phyloP scores from a whole-genome alignment of 2,113 vertebrate species.

The Polypterus bichir region DNA sequence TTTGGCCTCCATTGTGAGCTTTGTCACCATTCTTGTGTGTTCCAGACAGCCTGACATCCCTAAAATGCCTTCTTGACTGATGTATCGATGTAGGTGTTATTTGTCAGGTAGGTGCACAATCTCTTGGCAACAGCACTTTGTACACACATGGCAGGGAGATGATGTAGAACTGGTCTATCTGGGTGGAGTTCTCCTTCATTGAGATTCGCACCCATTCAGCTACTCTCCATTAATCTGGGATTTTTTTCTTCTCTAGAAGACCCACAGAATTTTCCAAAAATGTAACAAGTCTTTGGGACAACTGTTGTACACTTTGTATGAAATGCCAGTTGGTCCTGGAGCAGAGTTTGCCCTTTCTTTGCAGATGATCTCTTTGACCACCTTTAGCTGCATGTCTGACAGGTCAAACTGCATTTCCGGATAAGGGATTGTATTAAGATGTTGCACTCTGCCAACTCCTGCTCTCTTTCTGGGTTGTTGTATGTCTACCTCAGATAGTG shows the following conservation, averaged over 20 bases:
- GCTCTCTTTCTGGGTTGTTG: no score
- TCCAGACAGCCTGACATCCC: conserved; percentile 6
- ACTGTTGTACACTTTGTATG: conserved; percentile 1
- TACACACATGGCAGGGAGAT: conserved; percentile 8
- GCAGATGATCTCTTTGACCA: no score
- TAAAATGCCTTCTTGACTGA: conserved; percentile 8
- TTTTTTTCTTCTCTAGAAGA: conserved; percentile 7
- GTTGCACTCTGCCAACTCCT: no score
- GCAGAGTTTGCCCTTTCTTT: neutral
- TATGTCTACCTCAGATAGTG: no score
- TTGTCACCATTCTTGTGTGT: conserved; percentile 4
- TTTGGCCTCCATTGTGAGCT: conserved; percentile 4
- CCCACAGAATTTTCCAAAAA: neutral
- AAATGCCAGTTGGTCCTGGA: conserved; percentile 2
- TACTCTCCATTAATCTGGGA: conserved; percentile 6
- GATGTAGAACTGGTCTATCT: neutral
- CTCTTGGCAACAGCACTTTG: conserved; percentile 7
- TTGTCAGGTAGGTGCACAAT: conserved; percentile 7
- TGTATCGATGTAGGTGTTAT: neutral
- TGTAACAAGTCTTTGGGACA: neutral
- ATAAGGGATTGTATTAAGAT: no score
- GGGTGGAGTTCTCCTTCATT: conserved; percentile 2
- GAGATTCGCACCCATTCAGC: conserved; percentile 4
- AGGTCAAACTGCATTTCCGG: no score
- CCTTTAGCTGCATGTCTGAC: no score